Conservation (phyloP, 2,113 vertebrate genomes). For the Chaetodon auriga region DNA sequence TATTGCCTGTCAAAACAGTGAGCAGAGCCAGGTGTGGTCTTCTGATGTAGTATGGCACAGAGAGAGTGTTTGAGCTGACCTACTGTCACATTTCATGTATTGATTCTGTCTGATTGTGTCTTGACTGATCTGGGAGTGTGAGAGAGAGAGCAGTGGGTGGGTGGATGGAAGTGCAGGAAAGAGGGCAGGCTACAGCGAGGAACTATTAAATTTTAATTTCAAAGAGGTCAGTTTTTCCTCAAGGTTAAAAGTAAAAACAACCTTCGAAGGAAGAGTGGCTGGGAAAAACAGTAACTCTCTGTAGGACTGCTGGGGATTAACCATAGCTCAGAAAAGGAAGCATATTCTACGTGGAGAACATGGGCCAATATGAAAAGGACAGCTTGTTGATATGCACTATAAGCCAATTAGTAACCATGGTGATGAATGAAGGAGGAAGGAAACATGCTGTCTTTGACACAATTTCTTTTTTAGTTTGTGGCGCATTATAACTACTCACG, state of each 20-base stretch:
- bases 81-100: constrained; percentile 66
- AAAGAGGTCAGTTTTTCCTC: constrained; percentile 64
- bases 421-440: constrained; percentile 43
- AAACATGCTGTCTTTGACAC: constrained; percentile 34
- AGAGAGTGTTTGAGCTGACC: constrained; percentile 34
- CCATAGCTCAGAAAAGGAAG: constrained; percentile 8
- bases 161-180: constrained; percentile 45
- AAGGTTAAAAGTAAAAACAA: constrained; percentile 73
- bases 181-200: constrained; percentile 57
- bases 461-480: constrained; percentile 39
- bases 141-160: constrained; percentile 21
- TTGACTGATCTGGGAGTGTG: constrained; percentile 55
- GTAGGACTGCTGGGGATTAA: constrained; percentile 39
- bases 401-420: constrained; percentile 72
- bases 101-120: constrained; percentile 67
- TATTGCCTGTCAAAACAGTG: constrained; percentile 29
- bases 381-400: constrained; percentile 42
- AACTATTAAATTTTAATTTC: constrained; percentile 65
- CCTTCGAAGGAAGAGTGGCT: constrained; percentile 59
- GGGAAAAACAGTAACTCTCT: constrained; percentile 11
- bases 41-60: constrained; percentile 37
- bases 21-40: constrained; percentile 24
- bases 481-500: neutral
- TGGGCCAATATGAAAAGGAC: constrained; percentile 27
- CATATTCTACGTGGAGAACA: constrained; percentile 24